phyloP scores from a whole-genome alignment of 2,797 vertebrate genomes.

The Graptemys geographica region DNA sequence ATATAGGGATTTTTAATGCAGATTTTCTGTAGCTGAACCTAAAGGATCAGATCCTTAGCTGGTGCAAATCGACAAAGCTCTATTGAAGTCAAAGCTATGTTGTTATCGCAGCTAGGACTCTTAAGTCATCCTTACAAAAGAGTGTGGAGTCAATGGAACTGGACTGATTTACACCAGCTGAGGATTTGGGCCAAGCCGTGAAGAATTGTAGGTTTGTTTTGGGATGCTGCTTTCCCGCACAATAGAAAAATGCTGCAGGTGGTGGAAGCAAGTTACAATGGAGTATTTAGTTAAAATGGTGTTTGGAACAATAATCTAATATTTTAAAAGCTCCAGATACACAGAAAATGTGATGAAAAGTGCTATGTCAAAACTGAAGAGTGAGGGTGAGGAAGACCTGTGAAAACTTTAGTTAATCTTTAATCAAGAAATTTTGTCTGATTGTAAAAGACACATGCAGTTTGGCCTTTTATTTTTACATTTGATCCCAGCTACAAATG shows the following conservation, averaged over 20 bases:
- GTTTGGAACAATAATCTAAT: background rate
- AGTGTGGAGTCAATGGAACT: slow-evolving; percentile 41
- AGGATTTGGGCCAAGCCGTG: slow-evolving; percentile 45
- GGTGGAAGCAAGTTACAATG: slow-evolving; percentile 48
- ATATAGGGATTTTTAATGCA: background rate
- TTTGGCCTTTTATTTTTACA: background rate
- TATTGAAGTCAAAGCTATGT: background rate
- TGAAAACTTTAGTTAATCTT: background rate
- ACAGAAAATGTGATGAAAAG: background rate
- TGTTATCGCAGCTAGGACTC: slow-evolving; percentile 24
- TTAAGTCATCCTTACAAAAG: slow-evolving; percentile 31
- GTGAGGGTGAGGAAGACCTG: slow-evolving; percentile 2
- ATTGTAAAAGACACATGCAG: slow-evolving; percentile 10
- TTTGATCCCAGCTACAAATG: fast-evolving
- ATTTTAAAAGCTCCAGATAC: background rate
- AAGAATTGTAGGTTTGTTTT: slow-evolving; percentile 48
- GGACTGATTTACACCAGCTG: slow-evolving; percentile 17
- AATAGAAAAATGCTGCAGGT: slow-evolving; percentile 67
- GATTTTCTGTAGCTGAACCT: background rate
- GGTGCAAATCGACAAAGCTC: background rate
- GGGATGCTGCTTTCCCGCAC: slow-evolving; percentile 50
- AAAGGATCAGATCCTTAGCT: background rate
- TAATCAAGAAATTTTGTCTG: background rate
- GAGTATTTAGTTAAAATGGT: slow-evolving; percentile 2
- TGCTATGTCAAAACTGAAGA: background rate